Percentiles rank a stretch among this genome's conserved stretches.
These are phyloP conservation scores for Cyprinodon brontotheroides DNA, from an alignment of 2,113 vertebrate species.

Conservation along the genomic window DNA sequence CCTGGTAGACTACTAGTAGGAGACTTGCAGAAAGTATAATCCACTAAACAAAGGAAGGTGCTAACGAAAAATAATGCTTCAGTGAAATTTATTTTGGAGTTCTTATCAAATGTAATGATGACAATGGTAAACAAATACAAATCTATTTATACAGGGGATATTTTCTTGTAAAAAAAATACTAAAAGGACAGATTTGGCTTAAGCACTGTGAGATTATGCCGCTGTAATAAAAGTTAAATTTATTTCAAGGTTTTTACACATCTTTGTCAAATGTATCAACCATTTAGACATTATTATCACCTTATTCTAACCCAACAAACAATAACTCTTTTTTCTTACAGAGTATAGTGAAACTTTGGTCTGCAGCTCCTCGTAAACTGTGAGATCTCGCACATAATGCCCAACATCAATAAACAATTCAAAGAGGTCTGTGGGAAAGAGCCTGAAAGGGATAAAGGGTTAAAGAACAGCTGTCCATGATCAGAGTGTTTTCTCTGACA, in stretches of 20 bases:
- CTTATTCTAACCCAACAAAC: background rate
- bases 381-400: slow-evolving; percentile 87
- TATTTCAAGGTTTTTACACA: background rate
- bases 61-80: too few relatives aligned
- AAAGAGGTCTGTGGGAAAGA: slow-evolving; percentile 89
- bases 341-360: slow-evolving; percentile 81
- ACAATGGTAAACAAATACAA: too few relatives aligned
- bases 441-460: slow-evolving; percentile 66
- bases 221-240: background rate
- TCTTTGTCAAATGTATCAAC: background rate
- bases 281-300: background rate
- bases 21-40: too few relatives aligned
- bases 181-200: too few relatives aligned
- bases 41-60: too few relatives aligned
- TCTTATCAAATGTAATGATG: too few relatives aligned
- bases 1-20: too few relatives aligned
- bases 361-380: slow-evolving; percentile 84
- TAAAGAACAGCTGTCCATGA: slow-evolving; percentile 19
- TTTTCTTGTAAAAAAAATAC: too few relatives aligned
- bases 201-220: too few relatives aligned
- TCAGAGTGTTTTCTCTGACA: slow-evolving; percentile 5
- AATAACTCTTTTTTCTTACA: slow-evolving; percentile 71
- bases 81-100: too few relatives aligned
- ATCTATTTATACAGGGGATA: too few relatives aligned
- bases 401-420: slow-evolving; percentile 93